Evolutionary conservation across 1,140 invertebrate genomes (phyloP), one percentile per base, ranked within the genome.

Genomic region (Dendroctonus ponderosae): DNA sequence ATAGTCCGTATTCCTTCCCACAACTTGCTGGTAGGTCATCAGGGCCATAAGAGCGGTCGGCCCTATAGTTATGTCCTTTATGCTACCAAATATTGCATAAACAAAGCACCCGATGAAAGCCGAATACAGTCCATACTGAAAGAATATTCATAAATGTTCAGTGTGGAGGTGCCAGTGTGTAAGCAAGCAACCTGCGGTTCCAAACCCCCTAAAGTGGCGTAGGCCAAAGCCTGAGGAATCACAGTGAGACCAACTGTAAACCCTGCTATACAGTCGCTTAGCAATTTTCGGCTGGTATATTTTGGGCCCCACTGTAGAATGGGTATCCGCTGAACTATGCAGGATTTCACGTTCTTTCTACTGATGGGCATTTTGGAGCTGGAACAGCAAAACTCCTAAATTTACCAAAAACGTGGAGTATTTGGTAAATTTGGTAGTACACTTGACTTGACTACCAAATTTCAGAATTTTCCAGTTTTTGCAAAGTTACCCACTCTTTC

Each of bases 91-190:
- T 59, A 97, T 74, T 52, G 88, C 86, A 79, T 97, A 97, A n/a
- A 97, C 83, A 77, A 96, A 92, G 70, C 91, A 92, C 5, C 94
- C 93, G 80, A 95, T 87, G 78, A 97, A 96, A 0, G 93, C 91
- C 0, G 93, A 93, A 78, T 97, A 97, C 6, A 97, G 81, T 0
- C 94, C 94, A 79, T 92, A 93, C 87, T 94, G 81, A 53, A 87
- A 85, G 70, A 73, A 72, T 71, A 67, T 72, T 71, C 3, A 39
- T 38, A 11, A 9, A 56, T 39, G 64, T 67, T 59, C 69, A 39
- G 42, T 38, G 64, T 14, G 11, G 5, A 7, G 6, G 9, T 9
- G 0, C 1, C 7, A 9, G 8, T 12, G 12, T 4, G 8, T 46
- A 4, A 46, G 26, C 26, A 26, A 26, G 39, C 73, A 79, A 93